A percentile compares a stretch with the other conserved stretches of the same genome.
phyloP scores from a whole-genome alignment of 2,797 vertebrate genomes.

The Sebastes baramenuke region DNA sequence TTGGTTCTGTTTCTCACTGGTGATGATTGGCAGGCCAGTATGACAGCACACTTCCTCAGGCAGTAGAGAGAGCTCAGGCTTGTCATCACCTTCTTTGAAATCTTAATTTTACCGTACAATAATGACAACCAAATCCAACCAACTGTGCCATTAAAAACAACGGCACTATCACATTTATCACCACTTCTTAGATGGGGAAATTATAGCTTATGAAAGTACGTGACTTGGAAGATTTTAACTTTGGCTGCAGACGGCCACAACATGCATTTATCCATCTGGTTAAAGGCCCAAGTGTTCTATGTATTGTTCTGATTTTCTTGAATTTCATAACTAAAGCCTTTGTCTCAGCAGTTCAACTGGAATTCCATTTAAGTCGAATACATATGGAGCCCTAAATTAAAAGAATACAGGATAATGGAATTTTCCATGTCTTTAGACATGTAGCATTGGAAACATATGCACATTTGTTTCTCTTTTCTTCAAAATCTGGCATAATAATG shows the following conservation, averaged over 20 bases:
- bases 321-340: neutral
- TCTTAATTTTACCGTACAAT: neutral
- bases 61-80: neutral
- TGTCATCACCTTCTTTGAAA: slow-evolving; percentile 2
- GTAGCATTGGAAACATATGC: neutral
- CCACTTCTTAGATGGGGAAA: neutral
- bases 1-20: neutral
- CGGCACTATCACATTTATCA: neutral
- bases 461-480: neutral
- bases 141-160: neutral
- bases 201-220: neutral
- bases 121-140: neutral
- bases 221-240: neutral
- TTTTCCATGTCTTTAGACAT: neutral
- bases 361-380: neutral
- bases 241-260: neutral
- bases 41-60: neutral
- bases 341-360: neutral
- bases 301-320: neutral
- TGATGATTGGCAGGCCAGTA: neutral
- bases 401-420: neutral
- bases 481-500: neutral
- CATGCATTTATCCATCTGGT: neutral
- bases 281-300: neutral
- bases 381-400: neutral